Base-by-base conservation (phyloP, 2,113 vertebrate species). In the Bathybates hornii region DNA sequence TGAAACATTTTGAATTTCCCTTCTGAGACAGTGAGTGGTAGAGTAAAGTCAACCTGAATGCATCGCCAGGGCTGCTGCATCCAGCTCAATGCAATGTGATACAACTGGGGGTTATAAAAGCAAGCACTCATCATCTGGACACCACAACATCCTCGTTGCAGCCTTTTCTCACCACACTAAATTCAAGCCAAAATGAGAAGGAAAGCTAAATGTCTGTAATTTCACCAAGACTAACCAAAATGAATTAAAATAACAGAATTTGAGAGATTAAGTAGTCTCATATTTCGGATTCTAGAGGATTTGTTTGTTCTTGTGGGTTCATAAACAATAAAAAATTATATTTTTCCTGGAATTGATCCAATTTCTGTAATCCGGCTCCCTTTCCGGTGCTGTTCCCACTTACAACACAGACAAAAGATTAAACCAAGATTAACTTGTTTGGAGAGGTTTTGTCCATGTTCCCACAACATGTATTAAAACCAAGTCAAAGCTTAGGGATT, bases 401-500 rank as follows among this genome's bases (percentile, higher is more conserved):
- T 80, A 56, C 27, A 24, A 41, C 43, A 59, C 81, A 83, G 27
- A 86, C 10, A 12, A 19, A 7, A 85, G 84, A 86, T 85, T 81
- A 80, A 66, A 89, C 17, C 21, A 7, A 92, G 84, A 89, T 87
- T 13, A 87, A 71, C 45, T 81, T 76, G 73, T 85, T 83, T 87
- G 80, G 36, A 83, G 59, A 86, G 2, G 68, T 54, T 87, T 41
- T 85, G 79, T 82, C 24, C 14, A 2, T 6, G 48, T n/a, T 81
- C 53, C 56, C 38, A 57, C 66, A 56, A 21, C 2, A 8, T 61
- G 73, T 50, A 68, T 19, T 17, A 41, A 79, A 66, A 79, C 19
- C 38, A 45, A 73, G 21, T 45, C 24, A 73, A 61, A 68, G 56
- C 68, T 71, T 7, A 24, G 56, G 45, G 71, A 45, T 84, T 68